These are phyloP conservation scores for Indicator maculatus DNA, from an alignment of 2,113 vertebrate genomes.

Conservation along the genomic window DNA sequence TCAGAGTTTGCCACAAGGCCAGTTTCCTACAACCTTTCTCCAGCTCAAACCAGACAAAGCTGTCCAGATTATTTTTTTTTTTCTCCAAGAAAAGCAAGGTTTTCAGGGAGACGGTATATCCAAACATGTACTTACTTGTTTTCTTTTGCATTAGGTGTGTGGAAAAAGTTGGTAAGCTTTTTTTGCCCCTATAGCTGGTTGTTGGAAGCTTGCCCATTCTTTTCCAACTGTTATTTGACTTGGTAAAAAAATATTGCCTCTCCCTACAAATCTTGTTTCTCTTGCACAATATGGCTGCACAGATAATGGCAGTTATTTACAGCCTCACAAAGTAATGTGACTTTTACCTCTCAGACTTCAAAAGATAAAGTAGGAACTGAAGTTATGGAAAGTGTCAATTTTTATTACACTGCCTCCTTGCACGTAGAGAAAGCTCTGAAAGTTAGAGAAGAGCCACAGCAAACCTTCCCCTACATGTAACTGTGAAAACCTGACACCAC, in stretches of 20 bases:
- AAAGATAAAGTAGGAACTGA: neutral
- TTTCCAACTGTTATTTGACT: neutral
- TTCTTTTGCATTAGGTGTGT: neutral
- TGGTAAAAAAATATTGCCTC: neutral
- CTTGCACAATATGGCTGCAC: neutral
- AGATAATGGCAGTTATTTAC: slow-evolving; percentile 17
- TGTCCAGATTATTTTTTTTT: neutral
- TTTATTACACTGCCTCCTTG: neutral
- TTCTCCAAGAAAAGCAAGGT: neutral
- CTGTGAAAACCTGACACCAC: neutral
- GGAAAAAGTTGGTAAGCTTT: slow-evolving; percentile 4
- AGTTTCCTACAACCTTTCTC: neutral
- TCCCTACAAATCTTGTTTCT: slow-evolving; percentile 18
- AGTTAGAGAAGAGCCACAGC: neutral
- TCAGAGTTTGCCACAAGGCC: neutral
- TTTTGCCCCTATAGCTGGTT: neutral
- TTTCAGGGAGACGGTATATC: neutral
- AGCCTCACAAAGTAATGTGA: neutral
- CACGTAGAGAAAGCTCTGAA: neutral
- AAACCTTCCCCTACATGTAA: neutral
- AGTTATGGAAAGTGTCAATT: neutral
- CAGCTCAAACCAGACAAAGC: neutral
- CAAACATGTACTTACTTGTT: neutral
- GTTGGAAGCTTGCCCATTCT: neutral
- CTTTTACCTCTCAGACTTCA: neutral